A percentile compares a stretch with the other conserved stretches of the same genome.
Conservation (phyloP, 2,888 invertebrate species). For the Siphlonurus alternatus region DNA sequence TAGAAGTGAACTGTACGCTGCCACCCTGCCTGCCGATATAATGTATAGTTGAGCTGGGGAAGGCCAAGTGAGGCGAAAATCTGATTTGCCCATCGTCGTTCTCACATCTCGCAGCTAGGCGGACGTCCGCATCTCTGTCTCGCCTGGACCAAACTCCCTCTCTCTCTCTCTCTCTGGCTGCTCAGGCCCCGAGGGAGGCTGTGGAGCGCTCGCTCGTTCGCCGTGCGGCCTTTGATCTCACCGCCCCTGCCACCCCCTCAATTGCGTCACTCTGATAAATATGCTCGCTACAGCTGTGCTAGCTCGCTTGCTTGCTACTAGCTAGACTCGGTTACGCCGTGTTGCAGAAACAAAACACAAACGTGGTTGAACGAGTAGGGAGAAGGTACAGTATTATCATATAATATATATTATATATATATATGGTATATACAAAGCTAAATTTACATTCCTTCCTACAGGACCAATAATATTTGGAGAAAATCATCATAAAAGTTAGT, state of each 20-base stretch:
- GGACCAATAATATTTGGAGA: too few relatives aligned
- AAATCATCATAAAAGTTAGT: too few relatives aligned
- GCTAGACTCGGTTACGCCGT: neutral
- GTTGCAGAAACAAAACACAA: neutral
- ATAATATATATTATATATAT: too few relatives aligned
- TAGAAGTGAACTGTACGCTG: too few relatives aligned
- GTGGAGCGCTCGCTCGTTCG: neutral
- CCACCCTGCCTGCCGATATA: too few relatives aligned
- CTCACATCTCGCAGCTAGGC: conserved; percentile 10
- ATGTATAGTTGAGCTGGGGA: conserved; percentile 8
- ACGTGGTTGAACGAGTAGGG: too few relatives aligned
- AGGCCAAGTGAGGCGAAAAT: conserved; percentile 18
- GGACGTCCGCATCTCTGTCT: conserved; percentile 18
- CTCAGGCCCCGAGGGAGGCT: conserved; percentile 9
- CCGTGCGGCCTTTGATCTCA: neutral
- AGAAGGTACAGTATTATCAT: too few relatives aligned
- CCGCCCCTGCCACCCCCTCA: neutral
- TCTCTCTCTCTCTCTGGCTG: neutral
- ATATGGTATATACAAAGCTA: too few relatives aligned
- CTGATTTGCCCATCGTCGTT: conserved; percentile 17
- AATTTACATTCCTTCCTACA: too few relatives aligned
- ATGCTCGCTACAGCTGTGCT: neutral
- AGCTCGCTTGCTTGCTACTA: neutral
- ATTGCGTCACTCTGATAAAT: neutral
- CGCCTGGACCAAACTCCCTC: conserved; percentile 20